Conservation (phyloP, 2,113 vertebrate genomes). For the Rhinoptilus africanus region DNA sequence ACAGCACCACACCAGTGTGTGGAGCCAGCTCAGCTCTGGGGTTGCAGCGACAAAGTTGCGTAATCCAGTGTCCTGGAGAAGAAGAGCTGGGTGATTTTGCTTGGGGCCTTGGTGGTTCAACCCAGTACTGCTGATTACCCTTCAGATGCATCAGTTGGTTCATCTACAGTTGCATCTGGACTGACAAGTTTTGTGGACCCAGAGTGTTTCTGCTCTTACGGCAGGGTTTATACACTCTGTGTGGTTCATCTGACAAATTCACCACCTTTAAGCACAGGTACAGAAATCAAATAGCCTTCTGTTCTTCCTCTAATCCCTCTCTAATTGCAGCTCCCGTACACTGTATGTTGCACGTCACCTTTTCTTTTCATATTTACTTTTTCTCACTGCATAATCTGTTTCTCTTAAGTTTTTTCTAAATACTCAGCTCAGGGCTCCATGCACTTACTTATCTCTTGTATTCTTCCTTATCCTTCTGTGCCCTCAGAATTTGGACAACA, state of each 20-base stretch:
- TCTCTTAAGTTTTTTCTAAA: not conserved
- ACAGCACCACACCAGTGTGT: too few relatives aligned
- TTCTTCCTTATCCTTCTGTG: not conserved
- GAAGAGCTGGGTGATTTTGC: not conserved
- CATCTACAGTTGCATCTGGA: not conserved
- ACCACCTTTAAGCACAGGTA: rapidly evolving
- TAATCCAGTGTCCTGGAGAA: not conserved
- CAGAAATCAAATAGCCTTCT: not conserved
- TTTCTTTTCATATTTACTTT: not conserved
- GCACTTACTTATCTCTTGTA: not conserved
- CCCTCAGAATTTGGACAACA: not conserved
- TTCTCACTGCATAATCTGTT: not conserved
- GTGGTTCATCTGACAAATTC: not conserved
- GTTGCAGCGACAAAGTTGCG: not conserved
- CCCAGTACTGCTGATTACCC: not conserved
- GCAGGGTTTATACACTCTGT: not conserved
- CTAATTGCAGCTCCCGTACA: not conserved
- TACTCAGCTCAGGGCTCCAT: not conserved
- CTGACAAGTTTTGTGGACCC: not conserved
- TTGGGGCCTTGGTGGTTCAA: not conserved
- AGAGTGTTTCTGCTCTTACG: not conserved
- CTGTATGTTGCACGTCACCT: not conserved
- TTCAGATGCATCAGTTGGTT: not conserved
- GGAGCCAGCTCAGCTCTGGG: not conserved
- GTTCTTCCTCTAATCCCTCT: not conserved